These are phyloP conservation scores for Chironomus striatipennis DNA, from an alignment of 1,140 invertebrate species.

Conservation along the genomic window DNA sequence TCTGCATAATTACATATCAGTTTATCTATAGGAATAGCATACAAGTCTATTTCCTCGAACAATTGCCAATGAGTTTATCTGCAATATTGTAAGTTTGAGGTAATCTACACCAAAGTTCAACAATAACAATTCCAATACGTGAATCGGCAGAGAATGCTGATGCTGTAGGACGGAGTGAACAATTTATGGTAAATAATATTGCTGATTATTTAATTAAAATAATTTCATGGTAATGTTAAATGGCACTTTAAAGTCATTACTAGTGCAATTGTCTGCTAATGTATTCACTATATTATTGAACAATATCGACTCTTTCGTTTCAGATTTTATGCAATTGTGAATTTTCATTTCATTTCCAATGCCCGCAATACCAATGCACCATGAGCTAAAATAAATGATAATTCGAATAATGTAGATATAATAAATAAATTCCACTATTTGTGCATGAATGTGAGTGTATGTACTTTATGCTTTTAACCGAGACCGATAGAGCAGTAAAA, in stretches of 20 bases:
- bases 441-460: not conserved
- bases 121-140: too few species aligned
- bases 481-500: conserved; percentile 2
- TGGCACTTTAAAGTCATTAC: not conserved
- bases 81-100: too few species aligned
- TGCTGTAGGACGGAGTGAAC: not conserved
- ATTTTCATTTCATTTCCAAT: not conserved
- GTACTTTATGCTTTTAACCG: not conserved
- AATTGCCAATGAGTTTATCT: too few species aligned
- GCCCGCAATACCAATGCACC: not conserved
- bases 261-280: not conserved
- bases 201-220: conserved; percentile 10
- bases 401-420: not conserved
- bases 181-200: not conserved
- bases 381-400: not conserved
- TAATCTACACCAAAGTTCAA: too few species aligned
- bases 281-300: not conserved
- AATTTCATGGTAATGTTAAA: conserved; percentile 4
- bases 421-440: not conserved
- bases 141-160: too few species aligned
- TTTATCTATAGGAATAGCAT: too few species aligned
- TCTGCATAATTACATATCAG: too few species aligned
- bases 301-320: not conserved
- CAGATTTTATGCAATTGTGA: not conserved
- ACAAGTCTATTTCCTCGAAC: too few species aligned